Conservation (phyloP, 2,888 invertebrate genomes). For the Brachyopa scutellaris region DNA sequence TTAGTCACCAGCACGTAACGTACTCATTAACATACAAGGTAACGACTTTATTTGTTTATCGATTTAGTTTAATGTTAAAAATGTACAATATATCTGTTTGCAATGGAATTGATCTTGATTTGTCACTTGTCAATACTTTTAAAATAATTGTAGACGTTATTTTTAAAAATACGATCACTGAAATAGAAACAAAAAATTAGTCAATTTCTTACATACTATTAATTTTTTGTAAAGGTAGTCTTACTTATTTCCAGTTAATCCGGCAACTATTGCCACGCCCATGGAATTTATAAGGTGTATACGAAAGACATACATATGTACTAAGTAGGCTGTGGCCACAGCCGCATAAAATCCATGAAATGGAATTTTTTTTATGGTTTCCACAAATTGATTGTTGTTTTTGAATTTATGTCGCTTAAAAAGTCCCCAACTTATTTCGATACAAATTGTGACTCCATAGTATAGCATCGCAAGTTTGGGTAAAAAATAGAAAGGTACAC, state of each 20-base stretch:
- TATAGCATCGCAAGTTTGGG: conserved; percentile 75
- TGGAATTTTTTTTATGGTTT: conserved; percentile 12
- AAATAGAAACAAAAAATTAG: background rate
- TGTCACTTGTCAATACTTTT: conserved; percentile 8
- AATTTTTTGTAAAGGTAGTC: background rate
- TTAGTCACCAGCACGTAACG: too few species aligned
- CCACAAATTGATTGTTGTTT: conserved; percentile 4
- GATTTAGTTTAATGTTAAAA: too few species aligned
- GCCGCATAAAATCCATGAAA: conserved; percentile 57
- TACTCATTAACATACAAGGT: too few species aligned
- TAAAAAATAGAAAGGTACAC: conserved; percentile 75
- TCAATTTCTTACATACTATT: background rate
- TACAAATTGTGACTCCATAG: conserved; percentile 74
- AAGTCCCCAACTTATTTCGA: conserved; percentile 73
- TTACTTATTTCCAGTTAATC: conserved; percentile 41
- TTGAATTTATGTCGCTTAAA: conserved; percentile 35
- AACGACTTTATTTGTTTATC: too few species aligned
- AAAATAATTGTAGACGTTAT: background rate
- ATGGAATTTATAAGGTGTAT: conserved; percentile 58
- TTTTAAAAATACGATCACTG: conserved; percentile 13
- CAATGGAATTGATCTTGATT: too few species aligned
- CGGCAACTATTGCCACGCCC: conserved; percentile 12
- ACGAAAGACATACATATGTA: conserved; percentile 69
- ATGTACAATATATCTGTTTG: too few species aligned
- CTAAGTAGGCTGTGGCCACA: conserved; percentile 68